Evolutionary conservation across 2,797 vertebrate genomes (phyloP), one percentile per base, ranked within the genome.

Genomic region (Apodemus agrarius): DNA sequence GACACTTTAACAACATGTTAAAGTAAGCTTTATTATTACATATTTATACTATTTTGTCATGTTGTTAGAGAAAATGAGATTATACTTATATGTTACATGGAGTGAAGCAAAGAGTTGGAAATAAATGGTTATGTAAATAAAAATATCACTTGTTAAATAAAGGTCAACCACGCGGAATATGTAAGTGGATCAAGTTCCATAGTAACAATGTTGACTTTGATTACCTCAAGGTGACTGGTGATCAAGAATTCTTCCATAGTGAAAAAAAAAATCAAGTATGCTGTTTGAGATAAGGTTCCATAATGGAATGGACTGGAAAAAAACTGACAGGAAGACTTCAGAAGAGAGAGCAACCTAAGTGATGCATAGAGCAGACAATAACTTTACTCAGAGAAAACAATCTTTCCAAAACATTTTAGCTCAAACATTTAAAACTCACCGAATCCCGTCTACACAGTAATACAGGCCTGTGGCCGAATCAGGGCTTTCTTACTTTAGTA

Each of bases 51-150:
- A 65, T 57, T 52, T 84, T 59, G 29, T 46, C 31, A 22, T 29
- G 13, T 89, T 52, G 40, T 54, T 89, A 19, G 54, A 57, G 17
- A 43, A 6, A 49, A 21, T 67, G 43, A 24, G 3, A 34, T 69
- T n/a, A 76, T 75, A 3, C 31, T 29, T 61, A 24, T 34, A 80
- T 5, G 13, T 16, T 78, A 54, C 40, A 13, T 46, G 7, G 31
- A 54, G 6, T n/a, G 26, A 95, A 63, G 21, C 49, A 67, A 37
- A 26, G n/a, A 46, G 8, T 81, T 76, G 10, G 6, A 40, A 89
- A 43, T 37, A 76, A 74, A 74, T n/a, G 1, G 9, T 94, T 63
- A 75, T 22, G 9, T 26, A 96, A 93, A 89, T 49, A 49, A 85
- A 49, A 67, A 4, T 67, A 85, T 49, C 6, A 89, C 61, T 17